phyloP scores from a whole-genome alignment of 2,113 vertebrate species.

The Ictalurus furcatus region DNA sequence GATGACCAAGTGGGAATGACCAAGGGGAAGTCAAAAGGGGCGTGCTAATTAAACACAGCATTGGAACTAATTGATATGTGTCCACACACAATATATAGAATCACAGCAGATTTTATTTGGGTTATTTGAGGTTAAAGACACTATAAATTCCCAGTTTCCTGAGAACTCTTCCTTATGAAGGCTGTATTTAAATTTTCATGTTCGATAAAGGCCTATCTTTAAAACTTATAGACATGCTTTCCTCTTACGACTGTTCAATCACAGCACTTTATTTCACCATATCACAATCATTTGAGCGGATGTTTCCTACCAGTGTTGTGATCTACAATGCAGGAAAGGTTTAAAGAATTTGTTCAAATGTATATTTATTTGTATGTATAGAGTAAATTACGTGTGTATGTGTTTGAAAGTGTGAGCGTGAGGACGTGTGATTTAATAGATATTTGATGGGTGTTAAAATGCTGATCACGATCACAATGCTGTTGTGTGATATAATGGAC shows the following conservation, averaged over 20 bases:
- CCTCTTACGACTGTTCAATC: constrained; percentile 3
- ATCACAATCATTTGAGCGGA: constrained; percentile 38
- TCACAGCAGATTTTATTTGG: background rate
- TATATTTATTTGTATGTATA: constrained; percentile 36
- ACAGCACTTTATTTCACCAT: constrained; percentile 26
- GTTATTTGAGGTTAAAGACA: background rate
- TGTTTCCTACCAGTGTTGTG: constrained; percentile 13
- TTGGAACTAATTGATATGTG: background rate
- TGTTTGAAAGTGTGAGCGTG: constrained; percentile 54
- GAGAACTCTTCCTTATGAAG: background rate
- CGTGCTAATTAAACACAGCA: background rate
- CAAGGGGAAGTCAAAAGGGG: background rate
- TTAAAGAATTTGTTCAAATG: constrained; percentile 25
- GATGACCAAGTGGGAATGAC: background rate
- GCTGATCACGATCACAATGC: constrained; percentile 60
- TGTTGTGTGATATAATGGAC: constrained; percentile 63
- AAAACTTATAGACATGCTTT: background rate
- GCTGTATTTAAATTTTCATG: background rate
- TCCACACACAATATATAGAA: background rate
- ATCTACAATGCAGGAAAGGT: constrained; percentile 6
- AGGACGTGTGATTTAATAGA: constrained; percentile 49
- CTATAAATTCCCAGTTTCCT: background rate
- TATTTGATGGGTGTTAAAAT: constrained; percentile 39
- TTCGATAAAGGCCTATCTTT: constrained; percentile 25
- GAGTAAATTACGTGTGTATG: constrained; percentile 24